Percentiles rank a stretch among this genome's conserved stretches.
These are phyloP conservation scores for Adelosebastes latens DNA, from an alignment of 2,797 vertebrate species.

Conservation along the genomic window DNA sequence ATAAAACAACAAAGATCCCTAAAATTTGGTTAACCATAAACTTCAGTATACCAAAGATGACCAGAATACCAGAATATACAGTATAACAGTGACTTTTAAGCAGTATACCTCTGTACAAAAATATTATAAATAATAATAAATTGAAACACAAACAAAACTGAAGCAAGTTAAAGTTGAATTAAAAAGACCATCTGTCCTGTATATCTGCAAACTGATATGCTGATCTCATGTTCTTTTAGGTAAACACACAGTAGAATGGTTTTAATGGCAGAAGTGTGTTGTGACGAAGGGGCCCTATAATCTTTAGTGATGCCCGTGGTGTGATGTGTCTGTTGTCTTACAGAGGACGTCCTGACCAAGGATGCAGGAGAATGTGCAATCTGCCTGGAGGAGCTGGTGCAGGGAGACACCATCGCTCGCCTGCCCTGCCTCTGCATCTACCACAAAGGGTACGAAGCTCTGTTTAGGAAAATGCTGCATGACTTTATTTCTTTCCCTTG, in stretches of 20 bases:
- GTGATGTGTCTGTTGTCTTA: conserved; percentile 55
- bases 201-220: not conserved
- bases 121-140: not conserved
- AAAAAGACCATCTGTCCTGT: no score
- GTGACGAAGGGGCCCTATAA: not conserved
- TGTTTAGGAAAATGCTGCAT: no score
- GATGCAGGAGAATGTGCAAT: conserved; percentile 96
- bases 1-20: not conserved
- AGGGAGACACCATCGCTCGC: conserved; percentile 95
- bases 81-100: not conserved
- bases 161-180: not conserved
- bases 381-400: conserved; percentile 93
- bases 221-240: not conserved
- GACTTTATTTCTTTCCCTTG: not conserved
- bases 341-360: conserved; percentile 95
- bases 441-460: conserved; percentile 88
- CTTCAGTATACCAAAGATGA: not conserved
- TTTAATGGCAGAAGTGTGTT: not conserved
- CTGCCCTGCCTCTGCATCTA: conserved; percentile 98
- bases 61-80: no score
- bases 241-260: not conserved
- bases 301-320: not conserved
- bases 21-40: not conserved
- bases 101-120: not conserved
- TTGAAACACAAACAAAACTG: not conserved